Evolutionary conservation across 2,888 invertebrate genomes (phyloP).

Genomic region (Hetaerina titia): DNA sequence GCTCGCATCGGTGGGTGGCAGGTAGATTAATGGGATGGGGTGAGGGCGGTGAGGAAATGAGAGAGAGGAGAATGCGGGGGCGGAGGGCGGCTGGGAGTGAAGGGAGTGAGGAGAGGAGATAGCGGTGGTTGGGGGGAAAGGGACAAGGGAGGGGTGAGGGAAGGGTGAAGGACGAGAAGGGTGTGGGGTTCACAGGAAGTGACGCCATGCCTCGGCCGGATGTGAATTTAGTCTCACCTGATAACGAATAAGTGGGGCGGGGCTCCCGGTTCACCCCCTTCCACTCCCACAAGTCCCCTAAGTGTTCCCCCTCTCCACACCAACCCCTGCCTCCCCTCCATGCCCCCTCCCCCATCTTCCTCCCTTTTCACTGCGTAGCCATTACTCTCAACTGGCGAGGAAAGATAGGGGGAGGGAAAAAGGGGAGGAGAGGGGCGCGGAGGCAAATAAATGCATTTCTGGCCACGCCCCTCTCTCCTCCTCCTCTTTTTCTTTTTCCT

Average conservation of each 20-base stretch:
- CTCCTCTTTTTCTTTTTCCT: background rate
- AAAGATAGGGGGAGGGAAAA: conserved; percentile 6
- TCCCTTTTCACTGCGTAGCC: conserved; percentile 31
- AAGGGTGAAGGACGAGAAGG: conserved; percentile 20
- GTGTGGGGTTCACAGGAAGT: conserved; percentile 51
- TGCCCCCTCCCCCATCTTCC: background rate
- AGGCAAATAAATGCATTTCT: conserved; percentile 47
- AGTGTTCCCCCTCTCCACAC: background rate
- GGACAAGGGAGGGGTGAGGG: background rate
- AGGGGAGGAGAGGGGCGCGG: background rate
- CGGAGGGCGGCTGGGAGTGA: background rate
- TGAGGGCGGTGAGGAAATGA: background rate
- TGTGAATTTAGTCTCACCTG: conserved; percentile 65
- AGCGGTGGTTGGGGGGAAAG: background rate
- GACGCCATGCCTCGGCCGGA: conserved; percentile 61
- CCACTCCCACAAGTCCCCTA: background rate
- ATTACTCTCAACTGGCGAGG: conserved; percentile 33
- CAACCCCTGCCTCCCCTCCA: background rate
- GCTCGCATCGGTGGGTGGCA: background rate
- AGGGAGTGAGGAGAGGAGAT: background rate
- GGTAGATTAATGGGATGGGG: background rate
- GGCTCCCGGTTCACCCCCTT: background rate
- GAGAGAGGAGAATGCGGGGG: background rate
- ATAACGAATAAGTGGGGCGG: conserved; percentile 64
- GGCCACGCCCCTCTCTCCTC: conserved; percentile 16